These are phyloP conservation scores for Beaufortia kweichowensis DNA, from an alignment of 2,113 vertebrate genomes.

Conservation along the genomic window DNA sequence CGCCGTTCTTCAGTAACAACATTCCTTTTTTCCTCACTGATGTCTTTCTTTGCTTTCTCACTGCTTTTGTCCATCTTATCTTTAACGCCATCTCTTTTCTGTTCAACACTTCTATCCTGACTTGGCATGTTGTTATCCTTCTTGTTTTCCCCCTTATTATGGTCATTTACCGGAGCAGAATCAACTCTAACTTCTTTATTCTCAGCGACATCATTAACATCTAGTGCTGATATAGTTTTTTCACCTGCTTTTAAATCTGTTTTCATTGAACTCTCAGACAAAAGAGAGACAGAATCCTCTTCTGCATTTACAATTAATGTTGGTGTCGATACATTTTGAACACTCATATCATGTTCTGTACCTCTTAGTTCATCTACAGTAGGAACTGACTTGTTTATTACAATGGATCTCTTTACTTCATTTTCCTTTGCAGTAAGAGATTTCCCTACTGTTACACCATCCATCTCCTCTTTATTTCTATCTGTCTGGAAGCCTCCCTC, in stretches of 20 bases:
- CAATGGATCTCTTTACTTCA: constrained; percentile 37
- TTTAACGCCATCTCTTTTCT: background rate
- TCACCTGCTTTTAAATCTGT: constrained; percentile 34
- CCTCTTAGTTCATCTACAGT: constrained; percentile 49
- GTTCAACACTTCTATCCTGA: constrained; percentile 3
- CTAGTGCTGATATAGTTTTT: background rate
- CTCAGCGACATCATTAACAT: too few relatives aligned
- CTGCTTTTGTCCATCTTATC: background rate
- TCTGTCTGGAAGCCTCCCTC: constrained; percentile 18
- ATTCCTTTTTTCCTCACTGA: background rate
- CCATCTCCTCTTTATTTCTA: background rate
- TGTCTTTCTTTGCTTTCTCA: constrained; percentile 21
- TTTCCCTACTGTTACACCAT: constrained; percentile 13
- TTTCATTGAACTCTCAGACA: constrained; percentile 14
- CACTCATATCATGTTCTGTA: constrained; percentile 36
- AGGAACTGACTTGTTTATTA: constrained; percentile 45
- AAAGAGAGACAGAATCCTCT: background rate
- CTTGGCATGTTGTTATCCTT: background rate
- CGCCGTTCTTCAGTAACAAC: background rate
- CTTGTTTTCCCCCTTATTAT: constrained; percentile 18
- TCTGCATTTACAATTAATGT: background rate
- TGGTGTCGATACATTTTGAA: constrained; percentile 36
- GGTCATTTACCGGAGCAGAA: background rate
- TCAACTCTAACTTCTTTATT: constrained; percentile 2
- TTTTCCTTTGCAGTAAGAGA: background rate